Conservation (phyloP, 2,888 invertebrate species). For the Brachycybe producta region DNA sequence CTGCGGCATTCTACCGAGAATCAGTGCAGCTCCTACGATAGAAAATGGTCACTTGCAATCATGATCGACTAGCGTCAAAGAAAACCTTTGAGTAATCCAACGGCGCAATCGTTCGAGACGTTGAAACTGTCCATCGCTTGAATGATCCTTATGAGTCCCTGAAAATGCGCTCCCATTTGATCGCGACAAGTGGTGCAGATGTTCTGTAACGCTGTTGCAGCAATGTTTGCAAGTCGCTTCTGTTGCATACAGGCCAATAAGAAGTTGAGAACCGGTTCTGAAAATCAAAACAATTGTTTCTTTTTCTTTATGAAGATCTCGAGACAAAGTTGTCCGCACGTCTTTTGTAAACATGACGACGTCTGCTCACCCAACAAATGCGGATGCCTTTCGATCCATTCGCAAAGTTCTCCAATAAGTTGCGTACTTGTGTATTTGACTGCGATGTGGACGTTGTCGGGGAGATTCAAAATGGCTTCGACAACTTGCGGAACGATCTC, state of each 20-base stretch:
- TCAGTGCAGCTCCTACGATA: conserved; percentile 45
- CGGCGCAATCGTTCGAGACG: conserved; percentile 59
- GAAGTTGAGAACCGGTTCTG: conserved; percentile 67
- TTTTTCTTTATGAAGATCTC: neutral
- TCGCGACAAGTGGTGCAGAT: conserved; percentile 69
- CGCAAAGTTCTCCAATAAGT: conserved; percentile 77
- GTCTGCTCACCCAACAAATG: conserved; percentile 49
- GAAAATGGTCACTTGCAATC: conserved; percentile 2
- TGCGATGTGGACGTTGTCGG: conserved; percentile 65
- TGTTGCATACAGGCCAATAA: conserved; percentile 59
- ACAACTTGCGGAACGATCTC: conserved; percentile 87
- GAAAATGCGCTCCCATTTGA: conserved; percentile 61
- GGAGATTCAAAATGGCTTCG: conserved; percentile 73
- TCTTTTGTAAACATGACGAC: neutral
- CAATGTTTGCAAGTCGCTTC: conserved; percentile 58
- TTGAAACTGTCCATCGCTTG: conserved; percentile 55
- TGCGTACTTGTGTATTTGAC: conserved; percentile 78
- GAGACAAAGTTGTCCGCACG: neutral
- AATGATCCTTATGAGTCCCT: conserved; percentile 57
- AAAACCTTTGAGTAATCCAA: conserved; percentile 57
- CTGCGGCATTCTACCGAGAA: conserved; percentile 34
- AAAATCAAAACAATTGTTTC: conserved; percentile 26
- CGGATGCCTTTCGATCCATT: conserved; percentile 86
- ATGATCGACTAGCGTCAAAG: conserved; percentile 3
- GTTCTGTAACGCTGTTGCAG: conserved; percentile 70